A percentile compares a stretch with the other conserved stretches of the same genome.
These are phyloP conservation scores for Silurus aristotelis DNA, from an alignment of 2,797 vertebrate genomes.

Conservation along the genomic window DNA sequence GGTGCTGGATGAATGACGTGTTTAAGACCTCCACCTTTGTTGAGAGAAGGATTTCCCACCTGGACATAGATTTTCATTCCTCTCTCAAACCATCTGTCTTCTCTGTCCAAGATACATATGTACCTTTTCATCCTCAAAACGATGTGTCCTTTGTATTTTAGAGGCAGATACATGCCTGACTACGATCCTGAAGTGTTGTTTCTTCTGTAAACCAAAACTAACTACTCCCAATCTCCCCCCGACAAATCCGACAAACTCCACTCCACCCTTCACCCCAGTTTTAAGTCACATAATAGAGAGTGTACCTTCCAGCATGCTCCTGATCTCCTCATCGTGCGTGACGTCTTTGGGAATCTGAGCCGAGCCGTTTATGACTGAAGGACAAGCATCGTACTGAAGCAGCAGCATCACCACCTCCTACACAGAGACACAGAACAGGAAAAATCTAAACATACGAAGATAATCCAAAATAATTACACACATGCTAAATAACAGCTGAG, in stretches of 20 bases:
- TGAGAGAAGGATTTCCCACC: too few species aligned
- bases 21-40: too few species aligned
- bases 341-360: constrained; percentile 93
- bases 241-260: not conserved
- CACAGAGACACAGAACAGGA: constrained; percentile 55
- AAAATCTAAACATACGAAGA: not conserved
- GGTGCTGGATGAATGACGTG: too few species aligned
- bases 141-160: too few species aligned
- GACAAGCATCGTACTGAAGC: constrained; percentile 84
- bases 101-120: too few species aligned
- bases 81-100: too few species aligned
- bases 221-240: not conserved
- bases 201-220: not conserved
- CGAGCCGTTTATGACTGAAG: constrained; percentile 88
- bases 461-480: not conserved
- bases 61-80: too few species aligned
- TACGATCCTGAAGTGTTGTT: too few species aligned
- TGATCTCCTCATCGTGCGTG: constrained; percentile 88
- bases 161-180: too few species aligned
- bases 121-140: too few species aligned
- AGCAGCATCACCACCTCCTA: constrained; percentile 96
- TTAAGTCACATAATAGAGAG: not conserved
- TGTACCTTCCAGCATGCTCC: constrained; percentile 92
- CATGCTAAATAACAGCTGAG: too few species aligned
- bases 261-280: not conserved